A percentile compares a stretch with the other conserved stretches of the same genome.
Evolutionary conservation across 1,140 invertebrate genomes (phyloP).

Genomic region (Coenobita brevimanus): DNA sequence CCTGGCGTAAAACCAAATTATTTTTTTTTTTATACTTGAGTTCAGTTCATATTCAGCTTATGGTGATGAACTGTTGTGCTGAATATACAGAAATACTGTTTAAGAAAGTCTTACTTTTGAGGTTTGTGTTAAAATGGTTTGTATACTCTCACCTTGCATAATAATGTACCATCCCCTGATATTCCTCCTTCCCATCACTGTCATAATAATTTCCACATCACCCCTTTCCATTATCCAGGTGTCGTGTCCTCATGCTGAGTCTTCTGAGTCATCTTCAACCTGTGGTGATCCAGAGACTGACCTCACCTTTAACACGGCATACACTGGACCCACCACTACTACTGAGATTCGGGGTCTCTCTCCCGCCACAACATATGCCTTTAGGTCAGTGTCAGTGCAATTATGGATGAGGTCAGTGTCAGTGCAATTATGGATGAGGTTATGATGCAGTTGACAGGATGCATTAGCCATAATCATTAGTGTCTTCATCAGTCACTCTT

Average conservation of each 20-base stretch:
- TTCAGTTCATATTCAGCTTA: too few relatives aligned
- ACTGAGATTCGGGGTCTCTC: constrained; percentile 82
- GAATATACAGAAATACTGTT: too few relatives aligned
- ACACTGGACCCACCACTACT: constrained; percentile 74
- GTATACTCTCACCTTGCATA: background rate
- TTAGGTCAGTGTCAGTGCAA: constrained; percentile 75
- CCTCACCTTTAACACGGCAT: constrained; percentile 61
- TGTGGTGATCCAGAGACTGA: constrained; percentile 67
- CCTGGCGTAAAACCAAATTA: too few relatives aligned
- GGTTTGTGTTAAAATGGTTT: too few relatives aligned
- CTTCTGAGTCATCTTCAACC: constrained; percentile 66
- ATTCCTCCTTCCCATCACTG: background rate
- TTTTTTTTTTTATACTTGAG: too few relatives aligned
- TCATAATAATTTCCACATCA: too few relatives aligned
- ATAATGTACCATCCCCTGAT: background rate
- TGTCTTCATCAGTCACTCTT: too few relatives aligned
- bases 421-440: too few relatives aligned
- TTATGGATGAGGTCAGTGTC: background rate
- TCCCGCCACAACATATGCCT: constrained; percentile 85
- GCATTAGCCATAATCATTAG: too few relatives aligned
- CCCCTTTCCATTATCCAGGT: constrained; percentile 41
- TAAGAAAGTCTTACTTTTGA: too few relatives aligned
- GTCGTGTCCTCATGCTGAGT: constrained; percentile 66
- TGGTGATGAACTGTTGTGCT: too few relatives aligned
- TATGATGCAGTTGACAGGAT: too few relatives aligned